These are phyloP conservation scores for Sinohyriopsis cumingii DNA, from an alignment of 2,888 invertebrate genomes.

Conservation along the genomic window DNA sequence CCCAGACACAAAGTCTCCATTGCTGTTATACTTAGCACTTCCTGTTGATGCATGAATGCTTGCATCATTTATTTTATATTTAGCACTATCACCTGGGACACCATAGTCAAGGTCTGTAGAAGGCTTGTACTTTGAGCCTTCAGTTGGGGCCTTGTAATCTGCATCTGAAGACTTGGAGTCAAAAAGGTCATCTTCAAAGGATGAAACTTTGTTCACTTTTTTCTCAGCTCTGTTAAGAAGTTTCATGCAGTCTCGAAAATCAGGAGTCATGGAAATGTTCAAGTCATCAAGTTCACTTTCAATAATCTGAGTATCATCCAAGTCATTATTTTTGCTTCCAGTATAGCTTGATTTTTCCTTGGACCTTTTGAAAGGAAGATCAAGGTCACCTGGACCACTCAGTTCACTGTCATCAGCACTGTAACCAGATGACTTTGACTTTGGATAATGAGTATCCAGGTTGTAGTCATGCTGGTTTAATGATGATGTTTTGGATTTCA, in stretches of 20 bases:
- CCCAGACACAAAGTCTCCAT: constrained; percentile 15
- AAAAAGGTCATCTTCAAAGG: constrained; percentile 13
- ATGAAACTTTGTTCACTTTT: constrained; percentile 46
- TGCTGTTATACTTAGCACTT: constrained; percentile 11
- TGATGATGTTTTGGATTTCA: constrained; percentile 17
- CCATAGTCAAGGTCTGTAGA: constrained; percentile 2
- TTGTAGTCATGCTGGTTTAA: constrained; percentile 10
- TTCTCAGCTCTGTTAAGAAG: constrained; percentile 66
- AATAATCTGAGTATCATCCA: constrained; percentile 53
- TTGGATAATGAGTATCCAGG: constrained; percentile 10
- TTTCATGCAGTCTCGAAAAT: constrained; percentile 67
- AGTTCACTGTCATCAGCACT: constrained; percentile 47
- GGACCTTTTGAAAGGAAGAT: constrained; percentile 17
- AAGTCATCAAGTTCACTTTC: constrained; percentile 57
- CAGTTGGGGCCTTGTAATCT: constrained; percentile 2
- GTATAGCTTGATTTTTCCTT: constrained; percentile 1
- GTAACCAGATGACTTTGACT: constrained; percentile 23
- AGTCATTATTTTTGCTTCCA: constrained; percentile 15
- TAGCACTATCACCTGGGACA: constrained; percentile 5
- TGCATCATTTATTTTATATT: constrained; percentile 15
- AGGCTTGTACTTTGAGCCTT: constrained; percentile 6
- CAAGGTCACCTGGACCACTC: constrained; percentile 44
- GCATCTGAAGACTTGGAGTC: constrained; percentile 7
- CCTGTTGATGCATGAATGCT: constrained; percentile 35
- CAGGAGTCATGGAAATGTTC: constrained; percentile 64